Conservation (phyloP, 53 echinoderm and acorn worm genomes). For the Crossaster papposus region DNA sequence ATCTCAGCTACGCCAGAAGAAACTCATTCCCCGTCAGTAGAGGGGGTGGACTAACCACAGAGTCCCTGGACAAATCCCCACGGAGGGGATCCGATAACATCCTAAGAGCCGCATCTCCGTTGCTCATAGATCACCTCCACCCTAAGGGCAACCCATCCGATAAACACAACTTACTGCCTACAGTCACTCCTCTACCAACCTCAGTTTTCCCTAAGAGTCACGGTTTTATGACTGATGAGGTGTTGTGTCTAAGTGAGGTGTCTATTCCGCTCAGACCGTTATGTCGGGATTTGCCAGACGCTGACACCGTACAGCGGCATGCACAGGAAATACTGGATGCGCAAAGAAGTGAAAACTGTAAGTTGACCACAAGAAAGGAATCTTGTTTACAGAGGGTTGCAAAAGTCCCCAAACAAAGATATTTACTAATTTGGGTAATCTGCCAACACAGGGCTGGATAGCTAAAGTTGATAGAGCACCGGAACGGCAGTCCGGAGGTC, state of each 20-base stretch:
- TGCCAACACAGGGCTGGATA: too few relatives aligned
- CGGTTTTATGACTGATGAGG: not conserved
- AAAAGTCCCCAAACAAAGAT: too few relatives aligned
- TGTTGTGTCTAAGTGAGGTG: slow-evolving; percentile 18
- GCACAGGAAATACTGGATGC: slow-evolving; percentile 92
- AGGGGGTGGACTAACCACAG: not conserved
- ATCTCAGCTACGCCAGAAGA: slow-evolving; percentile 20
- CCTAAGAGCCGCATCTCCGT: slow-evolving; percentile 16
- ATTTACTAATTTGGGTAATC: too few relatives aligned
- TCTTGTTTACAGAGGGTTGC: not conserved
- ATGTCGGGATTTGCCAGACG: slow-evolving; percentile 80
- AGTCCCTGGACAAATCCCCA: not conserved
- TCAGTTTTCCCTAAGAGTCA: slow-evolving; percentile 12
- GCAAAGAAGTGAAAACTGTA: slow-evolving; percentile 71
- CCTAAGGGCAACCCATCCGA: not conserved
- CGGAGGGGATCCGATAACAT: slow-evolving; percentile 2
- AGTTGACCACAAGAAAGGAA: not conserved
- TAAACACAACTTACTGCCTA: not conserved
- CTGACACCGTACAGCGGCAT: slow-evolving; percentile 79
- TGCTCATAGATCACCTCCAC: slow-evolving; percentile 14
- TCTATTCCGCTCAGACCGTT: slow-evolving; percentile 53
- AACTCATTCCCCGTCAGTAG: slow-evolving; percentile 20
- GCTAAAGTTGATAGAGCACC: too few relatives aligned
- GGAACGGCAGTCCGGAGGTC: too few relatives aligned
- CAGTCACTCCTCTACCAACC: not conserved